phyloP scores from a whole-genome alignment of 2,113 vertebrate species.

The Phylloscopus trochilus region DNA sequence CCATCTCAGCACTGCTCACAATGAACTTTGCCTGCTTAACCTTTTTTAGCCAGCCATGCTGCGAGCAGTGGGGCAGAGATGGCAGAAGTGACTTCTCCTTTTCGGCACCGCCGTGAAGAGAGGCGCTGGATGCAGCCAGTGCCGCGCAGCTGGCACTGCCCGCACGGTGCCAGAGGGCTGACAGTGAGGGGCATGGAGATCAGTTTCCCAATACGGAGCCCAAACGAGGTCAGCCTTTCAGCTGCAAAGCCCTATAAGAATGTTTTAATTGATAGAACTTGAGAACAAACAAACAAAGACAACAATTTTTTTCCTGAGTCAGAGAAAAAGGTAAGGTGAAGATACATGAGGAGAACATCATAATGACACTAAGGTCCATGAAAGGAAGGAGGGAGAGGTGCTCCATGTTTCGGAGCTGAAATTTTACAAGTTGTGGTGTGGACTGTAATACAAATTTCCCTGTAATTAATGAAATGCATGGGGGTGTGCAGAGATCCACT shows the following conservation, averaged over 20 bases:
- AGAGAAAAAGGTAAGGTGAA: not conserved
- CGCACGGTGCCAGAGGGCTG: fast-evolving
- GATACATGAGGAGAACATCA: not conserved
- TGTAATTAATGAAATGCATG: not conserved
- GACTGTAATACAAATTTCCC: not conserved
- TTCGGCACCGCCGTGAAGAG: fast-evolving
- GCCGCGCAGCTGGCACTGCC: fast-evolving
- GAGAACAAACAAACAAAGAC: not conserved
- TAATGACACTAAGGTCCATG: no score
- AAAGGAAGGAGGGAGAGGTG: not conserved
- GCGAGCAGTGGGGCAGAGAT: not conserved
- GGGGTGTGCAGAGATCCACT: not conserved
- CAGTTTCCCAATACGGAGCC: fast-evolving
- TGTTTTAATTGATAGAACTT: not conserved
- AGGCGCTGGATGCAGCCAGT: not conserved
- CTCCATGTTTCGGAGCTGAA: not conserved
- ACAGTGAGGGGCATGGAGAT: not conserved
- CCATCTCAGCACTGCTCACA: fast-evolving
- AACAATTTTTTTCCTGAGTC: not conserved
- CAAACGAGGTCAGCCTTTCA: not conserved
- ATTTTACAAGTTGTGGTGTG: not conserved
- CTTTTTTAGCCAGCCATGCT: not conserved
- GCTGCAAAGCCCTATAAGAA: not conserved
- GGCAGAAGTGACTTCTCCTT: not conserved
- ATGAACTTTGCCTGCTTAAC: not conserved